Base-by-base conservation (phyloP, 2,888 invertebrate genomes). In the Terebella lapidaria region DNA sequence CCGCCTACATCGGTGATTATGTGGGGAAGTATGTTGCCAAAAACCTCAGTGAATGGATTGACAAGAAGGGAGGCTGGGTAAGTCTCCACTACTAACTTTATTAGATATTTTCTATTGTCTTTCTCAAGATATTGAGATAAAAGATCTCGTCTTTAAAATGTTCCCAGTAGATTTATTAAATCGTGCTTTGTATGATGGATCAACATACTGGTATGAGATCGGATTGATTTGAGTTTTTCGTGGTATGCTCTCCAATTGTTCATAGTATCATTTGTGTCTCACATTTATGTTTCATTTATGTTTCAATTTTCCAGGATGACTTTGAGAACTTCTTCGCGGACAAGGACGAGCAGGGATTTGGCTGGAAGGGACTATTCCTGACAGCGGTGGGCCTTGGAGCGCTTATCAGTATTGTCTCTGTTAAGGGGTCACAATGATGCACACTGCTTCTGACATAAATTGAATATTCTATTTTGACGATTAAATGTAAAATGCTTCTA, bases 21-120 rank as follows among this genome's bases (percentile, higher is more conserved):
- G 72, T 73, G 54, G 76, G 76, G 47, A 72, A 73, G 65, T 77
- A 77, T 68, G 76, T 77, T 5, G 74, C 72, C 5, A 72, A 70
- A 57, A 75, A 76, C 61, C 67, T 77, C 42, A 73, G 74, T 27
- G 61, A 69, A 51, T 77, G 77, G 77, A 76, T 77, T 53, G 57
- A 72, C 10, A 72, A 74, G 56, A 70, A 76, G 65, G 74, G 74
- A 53, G 77, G 76, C 64, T 77, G 77, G 77, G 77, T 77, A 71
- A 69, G 75, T 61, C 15, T 35, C 42, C 42, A 35, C n/a, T 35
- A 35, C 42, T 35, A 35, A n/a, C n/a, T n/a, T n/a, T n/a, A n/a
- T n/a, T n/a, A n/a, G n/a, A n/a, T n/a, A n/a, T n/a, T n/a, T n/a
- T n/a, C n/a, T n/a, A n/a, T n/a, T n/a, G n/a, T n/a, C n/a, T n/a